Base-by-base conservation (phyloP, 92 coral and sea anemone species). In the Desmophyllum pertusum region DNA sequence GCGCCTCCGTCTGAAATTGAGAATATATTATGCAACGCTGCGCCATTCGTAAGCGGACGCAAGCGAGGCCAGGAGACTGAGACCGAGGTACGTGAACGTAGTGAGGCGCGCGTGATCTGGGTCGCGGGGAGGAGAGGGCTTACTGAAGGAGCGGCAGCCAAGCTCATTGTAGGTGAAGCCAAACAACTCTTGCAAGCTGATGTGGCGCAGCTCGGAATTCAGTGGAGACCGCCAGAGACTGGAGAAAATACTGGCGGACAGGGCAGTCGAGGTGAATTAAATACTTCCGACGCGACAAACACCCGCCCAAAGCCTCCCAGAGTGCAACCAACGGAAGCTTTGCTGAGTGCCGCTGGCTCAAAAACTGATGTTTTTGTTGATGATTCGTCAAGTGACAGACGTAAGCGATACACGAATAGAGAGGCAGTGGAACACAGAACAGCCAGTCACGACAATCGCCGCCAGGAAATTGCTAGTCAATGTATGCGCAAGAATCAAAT, bases 61-160 rank as follows among this genome's bases (percentile, higher is more conserved):
- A 94, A 80, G 77, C 89, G 92, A n/a, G 90, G 87, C 37, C 91
- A 97, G 36, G 99, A 97, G 70, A 91, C 99, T 51, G 99, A 97
- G 61, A 66, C 74, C 57, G 99, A 97, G 83, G 94, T 92, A 31
- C 88, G 83, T 15, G 93, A 93, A 33, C 78, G 99, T 29, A 90
- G 87, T 38, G 93, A 88, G 39, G 97, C 98, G 8, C 93, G 98
- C 23, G 95, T 95, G 59, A 86, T 97, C 48, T 94, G 99, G 99
- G 98, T 97, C 36, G 93, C 95, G 18, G 99, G 98, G 7, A 81
- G 91, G 51, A 68, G 87, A 61, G 99, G 94, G 4, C 86, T 97
- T 40, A 92, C 98, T 37, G 97, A 92, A 69, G 85, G 76, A 25
- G 95, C 86, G 41, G 99, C 98, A 5, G 93, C 98, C 17, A 88